A percentile compares a stretch with the other conserved stretches of the same genome.
These are phyloP conservation scores for Eulithis prunata DNA, from an alignment of 2,888 invertebrate genomes.

Conservation along the genomic window DNA sequence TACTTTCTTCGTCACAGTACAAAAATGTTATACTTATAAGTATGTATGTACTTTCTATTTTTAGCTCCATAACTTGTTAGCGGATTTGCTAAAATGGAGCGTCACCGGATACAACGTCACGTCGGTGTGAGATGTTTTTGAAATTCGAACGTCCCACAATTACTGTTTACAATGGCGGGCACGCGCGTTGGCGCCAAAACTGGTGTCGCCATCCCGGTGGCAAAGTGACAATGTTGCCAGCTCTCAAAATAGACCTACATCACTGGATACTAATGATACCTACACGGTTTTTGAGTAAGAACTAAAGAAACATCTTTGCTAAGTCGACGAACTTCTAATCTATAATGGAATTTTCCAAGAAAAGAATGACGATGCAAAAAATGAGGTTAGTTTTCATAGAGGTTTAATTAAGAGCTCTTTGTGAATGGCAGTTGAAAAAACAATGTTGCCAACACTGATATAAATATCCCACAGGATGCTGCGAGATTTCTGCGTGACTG, in stretches of 20 bases:
- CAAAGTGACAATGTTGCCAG: slow-evolving; percentile 74
- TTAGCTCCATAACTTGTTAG: slow-evolving; percentile 30
- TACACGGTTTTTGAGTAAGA: not conserved
- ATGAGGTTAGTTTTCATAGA: no score
- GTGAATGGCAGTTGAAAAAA: slow-evolving; percentile 42
- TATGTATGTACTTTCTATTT: slow-evolving; percentile 17
- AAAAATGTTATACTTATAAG: not conserved
- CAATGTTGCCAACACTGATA: slow-evolving; percentile 77
- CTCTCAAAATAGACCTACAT: slow-evolving; percentile 68
- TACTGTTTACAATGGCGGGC: slow-evolving; percentile 75
- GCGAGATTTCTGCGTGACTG: slow-evolving; percentile 41
- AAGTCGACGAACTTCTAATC: not conserved
- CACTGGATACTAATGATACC: slow-evolving; percentile 33
- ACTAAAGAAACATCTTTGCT: not conserved
- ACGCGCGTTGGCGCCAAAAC: slow-evolving; percentile 76
- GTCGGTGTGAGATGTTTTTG: slow-evolving; percentile 77
- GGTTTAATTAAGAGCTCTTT: not conserved
- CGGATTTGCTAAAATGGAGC: slow-evolving; percentile 56
- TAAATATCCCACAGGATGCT: slow-evolving; percentile 60
- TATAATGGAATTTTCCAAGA: no score
- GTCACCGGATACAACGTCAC: slow-evolving; percentile 81
- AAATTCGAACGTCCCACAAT: slow-evolving; percentile 76
- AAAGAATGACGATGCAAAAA: no score
- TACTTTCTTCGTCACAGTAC: no score
- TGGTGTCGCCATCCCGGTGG: slow-evolving; percentile 67